These are phyloP conservation scores for Biston stratarius DNA, from an alignment of 2,888 invertebrate genomes.

Conservation along the genomic window DNA sequence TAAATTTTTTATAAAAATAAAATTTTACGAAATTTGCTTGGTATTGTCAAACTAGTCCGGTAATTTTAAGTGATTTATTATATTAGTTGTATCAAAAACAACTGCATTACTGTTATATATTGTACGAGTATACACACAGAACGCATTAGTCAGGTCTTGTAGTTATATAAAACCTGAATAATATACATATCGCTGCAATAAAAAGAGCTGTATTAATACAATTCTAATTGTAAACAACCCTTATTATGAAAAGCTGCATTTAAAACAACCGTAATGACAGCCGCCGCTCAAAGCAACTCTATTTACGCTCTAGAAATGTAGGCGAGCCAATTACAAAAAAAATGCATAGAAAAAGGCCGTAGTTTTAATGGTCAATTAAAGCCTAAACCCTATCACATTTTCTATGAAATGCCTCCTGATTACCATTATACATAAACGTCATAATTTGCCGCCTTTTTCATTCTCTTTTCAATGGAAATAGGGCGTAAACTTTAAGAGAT, in stretches of 20 bases:
- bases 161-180: too few species aligned
- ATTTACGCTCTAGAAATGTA: conserved; percentile 49
- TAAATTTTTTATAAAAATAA: too few species aligned
- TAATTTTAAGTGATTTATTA: too few species aligned
- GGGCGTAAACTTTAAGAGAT: too few species aligned
- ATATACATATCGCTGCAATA: too few species aligned
- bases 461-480: too few species aligned
- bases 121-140: too few species aligned
- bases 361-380: conserved; percentile 70
- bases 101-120: conserved; percentile 19
- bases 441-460: too few species aligned
- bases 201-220: conserved; percentile 30
- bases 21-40: too few species aligned
- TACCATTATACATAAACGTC: conserved; percentile 3
- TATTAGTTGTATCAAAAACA: neutral
- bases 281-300: conserved; percentile 38
- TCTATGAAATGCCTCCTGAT: conserved; percentile 67
- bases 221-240: conserved; percentile 24
- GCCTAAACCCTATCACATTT: conserved; percentile 81
- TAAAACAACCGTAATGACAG: conserved; percentile 5
- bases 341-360: conserved; percentile 41
- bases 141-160: too few species aligned
- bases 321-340: conserved; percentile 48
- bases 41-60: too few species aligned
- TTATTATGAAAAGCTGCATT: conserved; percentile 2